These are phyloP conservation scores for Ranitomeya imitator DNA, from an alignment of 2,113 vertebrate genomes.

Conservation along the genomic window DNA sequence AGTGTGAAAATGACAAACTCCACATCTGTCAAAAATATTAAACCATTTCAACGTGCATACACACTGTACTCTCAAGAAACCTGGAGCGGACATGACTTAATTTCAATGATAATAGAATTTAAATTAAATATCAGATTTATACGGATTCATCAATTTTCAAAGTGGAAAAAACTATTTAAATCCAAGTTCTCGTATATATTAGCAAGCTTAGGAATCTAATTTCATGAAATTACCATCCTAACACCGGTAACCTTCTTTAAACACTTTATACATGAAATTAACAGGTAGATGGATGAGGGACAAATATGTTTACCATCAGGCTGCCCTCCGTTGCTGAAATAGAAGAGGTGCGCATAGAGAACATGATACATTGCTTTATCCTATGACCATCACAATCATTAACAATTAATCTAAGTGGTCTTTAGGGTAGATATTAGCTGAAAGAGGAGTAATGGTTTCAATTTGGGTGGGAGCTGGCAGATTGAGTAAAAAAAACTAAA, in stretches of 20 bases:
- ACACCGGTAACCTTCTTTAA: background rate
- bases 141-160: background rate
- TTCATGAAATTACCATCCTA: conserved; percentile 12
- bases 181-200: background rate
- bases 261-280: background rate
- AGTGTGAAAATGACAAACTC: background rate
- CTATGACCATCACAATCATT: background rate
- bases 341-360: background rate
- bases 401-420: background rate
- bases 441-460: background rate
- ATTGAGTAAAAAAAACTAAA: no score
- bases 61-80: background rate
- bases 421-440: background rate
- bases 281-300: background rate
- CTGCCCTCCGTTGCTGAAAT: background rate
- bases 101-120: conserved; percentile 3
- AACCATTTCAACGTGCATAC: conserved; percentile 9
- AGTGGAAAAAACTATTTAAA: background rate
- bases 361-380: background rate
- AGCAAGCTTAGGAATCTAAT: background rate
- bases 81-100: background rate
- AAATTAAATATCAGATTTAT: conserved; percentile 38
- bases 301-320: background rate
- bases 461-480: no score
- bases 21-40: background rate